Conservation (phyloP, 2,888 invertebrate genomes). For the Galerucella pusilla region DNA sequence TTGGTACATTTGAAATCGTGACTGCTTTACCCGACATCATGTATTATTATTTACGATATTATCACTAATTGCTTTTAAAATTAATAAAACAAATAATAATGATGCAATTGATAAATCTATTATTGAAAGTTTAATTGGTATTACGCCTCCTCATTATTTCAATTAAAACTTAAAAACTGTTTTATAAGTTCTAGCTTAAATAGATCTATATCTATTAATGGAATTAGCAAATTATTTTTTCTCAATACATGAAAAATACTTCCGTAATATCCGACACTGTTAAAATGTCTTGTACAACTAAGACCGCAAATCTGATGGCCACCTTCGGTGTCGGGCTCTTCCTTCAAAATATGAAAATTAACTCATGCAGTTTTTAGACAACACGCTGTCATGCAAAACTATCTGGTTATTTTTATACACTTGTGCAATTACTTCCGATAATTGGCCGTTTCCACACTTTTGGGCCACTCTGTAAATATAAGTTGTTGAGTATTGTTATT, state of each 20-base stretch:
- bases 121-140: constrained; percentile 50
- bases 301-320: too few species aligned
- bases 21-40: constrained; percentile 26
- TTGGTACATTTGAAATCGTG: constrained; percentile 8
- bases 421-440: too few species aligned
- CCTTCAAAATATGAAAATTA: too few species aligned
- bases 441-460: too few species aligned
- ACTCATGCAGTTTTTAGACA: too few species aligned
- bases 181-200: constrained; percentile 29
- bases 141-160: constrained; percentile 49
- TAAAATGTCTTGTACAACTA: not conserved
- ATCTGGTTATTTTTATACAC: too few species aligned
- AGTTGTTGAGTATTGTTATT: not conserved
- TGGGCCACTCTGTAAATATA: too few species aligned
- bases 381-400: too few species aligned
- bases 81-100: constrained; percentile 34
- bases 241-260: not conserved
- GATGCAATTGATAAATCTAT: constrained; percentile 41
- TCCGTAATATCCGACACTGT: not conserved
- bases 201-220: constrained; percentile 30
- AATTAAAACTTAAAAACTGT: constrained; percentile 42
- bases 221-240: not conserved
- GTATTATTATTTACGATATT: constrained; percentile 9
- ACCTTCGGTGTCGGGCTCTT: too few species aligned
- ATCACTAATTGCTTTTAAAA: constrained; percentile 28